Evolutionary conservation across 2,888 invertebrate genomes (phyloP), one percentile per base, ranked within the genome.

Genomic region (Melinaea marsaeus): DNA sequence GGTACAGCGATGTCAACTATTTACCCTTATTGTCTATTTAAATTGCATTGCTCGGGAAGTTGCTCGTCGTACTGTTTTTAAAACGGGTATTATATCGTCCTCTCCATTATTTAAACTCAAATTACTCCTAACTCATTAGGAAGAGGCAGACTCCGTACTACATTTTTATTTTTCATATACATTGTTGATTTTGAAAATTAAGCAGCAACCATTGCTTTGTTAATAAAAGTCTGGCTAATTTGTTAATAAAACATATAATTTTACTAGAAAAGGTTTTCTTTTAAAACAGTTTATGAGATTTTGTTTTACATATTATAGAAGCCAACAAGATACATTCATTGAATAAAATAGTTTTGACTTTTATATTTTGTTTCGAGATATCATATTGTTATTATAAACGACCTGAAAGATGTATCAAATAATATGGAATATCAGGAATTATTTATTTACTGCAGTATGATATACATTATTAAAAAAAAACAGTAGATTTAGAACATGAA

Each of bases 121-220:
- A 88, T 88, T 88, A 85, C 85, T 85, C 81, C 85, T 84, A 86
- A 87, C 88, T 89, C 86, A 89, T 88, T 87, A 87, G 84, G 81
- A 22, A 22, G 22, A 22, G 22, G 22, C 81, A 83, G 81, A 80
- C 79, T 81, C 83, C 86, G 81, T 73, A 81, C 77, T 84, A 79
- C 80, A 82, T 84, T 87, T 87, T 88, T 22, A 22, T 22, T 22
- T 84, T 86, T 58, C 62, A 61, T 67, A 63, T 83, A 83, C 86
- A 88, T 88, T 88, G 88, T 87, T 88, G 86, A 84, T 87, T 87
- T 87, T 86, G 82, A 79, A 89, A 88, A 88, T 88, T 87, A 86
- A 88, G 85, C 85, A 22, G 83, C 78, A 84, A 87, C 84, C 86
- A 87, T 88, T 86, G 87, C 84, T 87, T 82, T 86, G 88, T 84